These are phyloP conservation scores for Nesidiocoris tenuis DNA, from an alignment of 2,888 invertebrate genomes.

Conservation along the genomic window DNA sequence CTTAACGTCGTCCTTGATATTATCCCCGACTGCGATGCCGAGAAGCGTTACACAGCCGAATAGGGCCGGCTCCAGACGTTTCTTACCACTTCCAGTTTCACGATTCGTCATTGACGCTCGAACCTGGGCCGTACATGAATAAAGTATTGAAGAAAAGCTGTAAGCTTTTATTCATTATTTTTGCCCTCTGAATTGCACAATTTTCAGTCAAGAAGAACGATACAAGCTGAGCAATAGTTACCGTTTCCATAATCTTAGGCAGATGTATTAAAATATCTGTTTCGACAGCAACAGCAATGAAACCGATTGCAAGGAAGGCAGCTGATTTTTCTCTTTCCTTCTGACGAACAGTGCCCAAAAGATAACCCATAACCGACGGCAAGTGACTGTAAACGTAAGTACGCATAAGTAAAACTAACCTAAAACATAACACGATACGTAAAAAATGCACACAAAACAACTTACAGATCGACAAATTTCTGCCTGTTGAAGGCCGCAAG, in stretches of 20 bases:
- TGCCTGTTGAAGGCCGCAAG: conserved; percentile 89
- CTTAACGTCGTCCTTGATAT: conserved; percentile 74
- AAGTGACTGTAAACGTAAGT: conserved; percentile 60
- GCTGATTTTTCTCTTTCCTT: conserved; percentile 82
- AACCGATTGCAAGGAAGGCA: conserved; percentile 87
- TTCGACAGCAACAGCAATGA: conserved; percentile 85
- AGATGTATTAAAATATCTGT: conserved; percentile 77
- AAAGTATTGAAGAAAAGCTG: too few species aligned
- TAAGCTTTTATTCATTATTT: too few species aligned
- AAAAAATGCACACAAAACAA: too few species aligned
- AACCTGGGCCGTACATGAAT: too few species aligned
- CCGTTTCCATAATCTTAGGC: conserved; percentile 80
- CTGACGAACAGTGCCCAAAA: conserved; percentile 73
- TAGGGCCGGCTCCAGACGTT: conserved; percentile 82
- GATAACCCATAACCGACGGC: conserved; percentile 71
- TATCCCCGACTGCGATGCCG: conserved; percentile 73
- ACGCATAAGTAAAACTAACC: conserved; percentile 6
- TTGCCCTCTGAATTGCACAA: too few species aligned
- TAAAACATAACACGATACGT: too few species aligned
- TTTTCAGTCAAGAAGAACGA: too few species aligned
- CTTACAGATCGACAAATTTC: conserved; percentile 68
- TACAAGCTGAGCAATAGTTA: too few species aligned
- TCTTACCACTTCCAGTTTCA: conserved; percentile 71
- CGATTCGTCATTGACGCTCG: conserved; percentile 68
- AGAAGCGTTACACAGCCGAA: conserved; percentile 57